Conservation (phyloP, 2,113 vertebrate species). For the Ornithorhynchus anatinus region DNA sequence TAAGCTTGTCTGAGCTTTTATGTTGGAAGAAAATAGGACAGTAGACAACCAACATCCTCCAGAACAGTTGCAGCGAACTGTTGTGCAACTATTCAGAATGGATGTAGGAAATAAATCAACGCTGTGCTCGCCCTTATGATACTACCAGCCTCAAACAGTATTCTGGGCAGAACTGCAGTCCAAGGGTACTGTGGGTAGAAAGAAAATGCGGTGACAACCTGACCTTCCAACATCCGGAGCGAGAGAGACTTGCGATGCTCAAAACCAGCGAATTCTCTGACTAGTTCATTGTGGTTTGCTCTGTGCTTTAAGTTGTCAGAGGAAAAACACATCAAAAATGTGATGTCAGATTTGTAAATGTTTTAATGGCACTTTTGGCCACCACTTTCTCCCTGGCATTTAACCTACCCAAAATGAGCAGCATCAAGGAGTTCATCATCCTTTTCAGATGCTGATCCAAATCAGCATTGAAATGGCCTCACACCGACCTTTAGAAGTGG, state of each 20-base stretch:
- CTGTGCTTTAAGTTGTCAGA: background rate
- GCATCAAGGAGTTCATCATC: background rate
- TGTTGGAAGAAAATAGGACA: constrained; percentile 56
- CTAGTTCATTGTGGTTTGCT: background rate
- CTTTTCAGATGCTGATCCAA: background rate
- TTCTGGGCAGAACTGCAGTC: background rate
- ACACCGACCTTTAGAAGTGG: background rate
- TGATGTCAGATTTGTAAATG: background rate
- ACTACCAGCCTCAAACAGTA: background rate
- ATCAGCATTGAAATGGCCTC: background rate
- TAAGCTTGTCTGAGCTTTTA: constrained; percentile 42
- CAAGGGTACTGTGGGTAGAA: no score
- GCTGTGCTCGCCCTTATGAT: constrained; percentile 23
- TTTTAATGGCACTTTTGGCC: background rate
- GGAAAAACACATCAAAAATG: background rate
- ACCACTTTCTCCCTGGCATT: background rate
- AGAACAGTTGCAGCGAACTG: constrained; percentile 39
- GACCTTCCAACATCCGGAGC: no score
- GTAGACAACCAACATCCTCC: constrained; percentile 41
- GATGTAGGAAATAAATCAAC: constrained; percentile 34
- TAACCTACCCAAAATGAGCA: background rate
- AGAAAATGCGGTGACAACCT: no score
- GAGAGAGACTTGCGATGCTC: no score
- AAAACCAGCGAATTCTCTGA: background rate
- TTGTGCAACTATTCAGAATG: constrained; percentile 18